phyloP scores from a whole-genome alignment of 2,888 invertebrate species.

The Drosophila cognata region DNA sequence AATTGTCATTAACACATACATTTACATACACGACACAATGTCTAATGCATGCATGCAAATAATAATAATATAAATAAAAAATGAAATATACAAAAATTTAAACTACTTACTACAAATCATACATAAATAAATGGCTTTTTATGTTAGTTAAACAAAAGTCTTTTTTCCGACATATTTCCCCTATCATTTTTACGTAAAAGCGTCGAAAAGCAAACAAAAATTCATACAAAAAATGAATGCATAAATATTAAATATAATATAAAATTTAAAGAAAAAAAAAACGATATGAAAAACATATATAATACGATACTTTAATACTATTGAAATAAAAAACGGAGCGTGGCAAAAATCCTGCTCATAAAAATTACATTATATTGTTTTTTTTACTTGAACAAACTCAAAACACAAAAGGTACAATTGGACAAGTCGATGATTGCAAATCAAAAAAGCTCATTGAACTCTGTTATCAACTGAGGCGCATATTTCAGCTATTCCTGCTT shows the following conservation, averaged over 20 bases:
- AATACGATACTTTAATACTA: slow-evolving; percentile 82
- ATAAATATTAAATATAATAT: slow-evolving; percentile 71
- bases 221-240: slow-evolving; percentile 55
- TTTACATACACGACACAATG: slow-evolving; percentile 35
- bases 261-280: slow-evolving; percentile 44
- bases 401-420: neutral
- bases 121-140: slow-evolving; percentile 65
- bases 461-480: slow-evolving; percentile 28
- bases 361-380: slow-evolving; percentile 42
- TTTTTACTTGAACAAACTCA: slow-evolving; percentile 17
- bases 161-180: slow-evolving; percentile 30
- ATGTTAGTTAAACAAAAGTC: slow-evolving; percentile 64
- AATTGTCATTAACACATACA: slow-evolving; percentile 53
- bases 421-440: slow-evolving; percentile 13
- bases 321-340: slow-evolving; percentile 75
- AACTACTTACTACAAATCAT: slow-evolving; percentile 61
- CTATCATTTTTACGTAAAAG: slow-evolving; percentile 36
- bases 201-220: slow-evolving; percentile 40
- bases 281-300: slow-evolving; percentile 67
- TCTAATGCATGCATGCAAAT: slow-evolving; percentile 42
- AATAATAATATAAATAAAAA: slow-evolving; percentile 25
- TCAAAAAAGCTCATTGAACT: slow-evolving; percentile 54
- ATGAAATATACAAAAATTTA: slow-evolving; percentile 37
- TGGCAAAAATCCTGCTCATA: slow-evolving; percentile 65
- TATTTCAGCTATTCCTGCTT: slow-evolving; percentile 7